Base-by-base conservation (phyloP, 2,888 invertebrate genomes). In the Boloria selene region DNA sequence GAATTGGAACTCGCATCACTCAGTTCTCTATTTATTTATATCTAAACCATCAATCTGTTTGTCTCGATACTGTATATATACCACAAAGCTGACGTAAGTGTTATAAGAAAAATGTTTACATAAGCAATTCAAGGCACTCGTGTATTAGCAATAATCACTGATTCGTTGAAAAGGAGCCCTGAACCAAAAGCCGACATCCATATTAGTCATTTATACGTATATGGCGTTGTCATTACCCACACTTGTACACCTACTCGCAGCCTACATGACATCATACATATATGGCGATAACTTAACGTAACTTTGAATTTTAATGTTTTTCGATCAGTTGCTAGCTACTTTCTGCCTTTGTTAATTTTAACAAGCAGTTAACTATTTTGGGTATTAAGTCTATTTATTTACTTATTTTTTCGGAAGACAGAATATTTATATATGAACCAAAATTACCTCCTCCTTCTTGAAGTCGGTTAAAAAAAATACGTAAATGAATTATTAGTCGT, bases 131-230 rank as follows among this genome's bases (percentile, higher is more conserved):
- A 60, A 68, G 53, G 53, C 58, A 54, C 49, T 64, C 47, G 75
- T 76, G 78, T 69, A 70, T 71, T 68, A 68, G 69, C 67, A 68
- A 71, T 66, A 62, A 49, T 63, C 68, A 53, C 62, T 58, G 68
- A 68, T 71, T 69, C 71, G 67, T 67, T 66, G 72, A 70, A 72
- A 67, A 67, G 64, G 58, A 71, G 73, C 86, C 84, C 80, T 86
- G 85, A 85, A 80, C 82, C 77, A 79, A 84, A 86, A 83, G 75
- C 74, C 74, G 73, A 74, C 75, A 74, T 49, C 81, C 79, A 81
- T 84, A 79, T 88, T 87, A 88, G 86, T 87, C 87, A 87, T 84
- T 87, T 87, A 82, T 78, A 86, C 87, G 77, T 90, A 86, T 85
- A 87, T 75, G 90, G 84, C 75, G 75, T 77, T 83, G 82, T 83